These are phyloP conservation scores for Leuciscus waleckii DNA, from an alignment of 2,797 vertebrate genomes.

Conservation along the genomic window DNA sequence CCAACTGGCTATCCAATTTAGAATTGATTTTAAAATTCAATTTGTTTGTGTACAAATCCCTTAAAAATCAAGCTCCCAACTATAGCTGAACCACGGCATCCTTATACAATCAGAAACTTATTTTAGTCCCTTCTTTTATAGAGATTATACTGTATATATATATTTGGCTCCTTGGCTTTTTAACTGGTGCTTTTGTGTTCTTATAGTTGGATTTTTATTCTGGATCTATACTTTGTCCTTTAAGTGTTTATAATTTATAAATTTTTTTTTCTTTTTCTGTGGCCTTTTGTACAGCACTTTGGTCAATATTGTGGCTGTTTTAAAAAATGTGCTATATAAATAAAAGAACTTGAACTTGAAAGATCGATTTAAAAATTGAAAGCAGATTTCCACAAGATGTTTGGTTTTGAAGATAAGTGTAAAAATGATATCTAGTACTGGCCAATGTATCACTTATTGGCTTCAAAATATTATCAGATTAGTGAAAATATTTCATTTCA, in stretches of 20 bases:
- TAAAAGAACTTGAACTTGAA: not conserved
- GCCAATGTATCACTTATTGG: not conserved
- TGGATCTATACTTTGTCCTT: not conserved
- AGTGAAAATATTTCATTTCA: not conserved
- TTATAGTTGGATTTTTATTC: not conserved
- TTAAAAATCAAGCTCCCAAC: not conserved
- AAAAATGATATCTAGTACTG: not conserved
- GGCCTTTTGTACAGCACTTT: not conserved
- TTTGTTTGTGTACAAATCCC: not conserved
- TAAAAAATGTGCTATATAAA: not conserved
- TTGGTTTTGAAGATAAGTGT: not conserved
- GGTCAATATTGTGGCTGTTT: not conserved
- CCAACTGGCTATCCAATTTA: not conserved
- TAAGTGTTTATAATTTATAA: not conserved
- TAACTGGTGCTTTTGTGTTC: not conserved
- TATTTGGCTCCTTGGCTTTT: not conserved
- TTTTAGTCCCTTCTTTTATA: not conserved
- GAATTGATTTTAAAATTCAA: not conserved
- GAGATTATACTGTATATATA: not conserved
- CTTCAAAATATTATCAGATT: not conserved
- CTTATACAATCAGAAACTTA: not conserved
- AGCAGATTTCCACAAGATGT: not conserved
- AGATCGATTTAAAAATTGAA: not conserved
- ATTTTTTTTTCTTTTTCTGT: not conserved
- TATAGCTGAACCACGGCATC: not conserved